Percentiles rank a stretch among this genome's conserved stretches.
Conservation (phyloP, 2,888 invertebrate genomes). For the Meandrusa payeni region DNA sequence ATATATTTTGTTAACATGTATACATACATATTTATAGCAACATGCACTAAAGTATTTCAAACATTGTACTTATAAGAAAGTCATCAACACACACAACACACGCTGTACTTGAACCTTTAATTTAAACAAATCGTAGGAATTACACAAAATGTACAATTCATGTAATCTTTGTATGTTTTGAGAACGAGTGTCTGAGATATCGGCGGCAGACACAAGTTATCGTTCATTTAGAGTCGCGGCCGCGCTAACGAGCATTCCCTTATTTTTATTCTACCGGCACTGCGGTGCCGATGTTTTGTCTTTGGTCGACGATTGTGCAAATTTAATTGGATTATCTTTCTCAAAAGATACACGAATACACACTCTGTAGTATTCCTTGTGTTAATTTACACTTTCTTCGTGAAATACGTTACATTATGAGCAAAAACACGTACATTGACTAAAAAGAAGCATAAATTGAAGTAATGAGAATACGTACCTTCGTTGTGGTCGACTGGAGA, state of each 20-base stretch:
- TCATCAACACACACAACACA: no score
- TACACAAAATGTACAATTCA: constrained; percentile 64
- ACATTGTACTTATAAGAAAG: no score
- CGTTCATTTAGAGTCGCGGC: constrained; percentile 76
- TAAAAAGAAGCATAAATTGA: no score
- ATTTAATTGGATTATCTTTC: constrained; percentile 69
- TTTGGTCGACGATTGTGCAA: constrained; percentile 63
- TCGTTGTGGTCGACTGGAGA: constrained; percentile 89
- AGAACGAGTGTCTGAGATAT: constrained; percentile 71
- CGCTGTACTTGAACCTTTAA: no score
- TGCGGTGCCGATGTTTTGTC: constrained; percentile 70
- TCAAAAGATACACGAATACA: constrained; percentile 24
- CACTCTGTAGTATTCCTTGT: no score
- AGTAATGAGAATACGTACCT: no score
- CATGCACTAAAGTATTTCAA: no score
- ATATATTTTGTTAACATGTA: no score
- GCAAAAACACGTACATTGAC: no score
- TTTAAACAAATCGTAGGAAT: constrained; percentile 42
- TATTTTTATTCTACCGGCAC: constrained; percentile 69
- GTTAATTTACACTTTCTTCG: no score
- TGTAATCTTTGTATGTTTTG: constrained; percentile 65
- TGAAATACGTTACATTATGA: no score
- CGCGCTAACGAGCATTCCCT: constrained; percentile 77
- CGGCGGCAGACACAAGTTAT: constrained; percentile 69
- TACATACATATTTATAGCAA: no score